Base-by-base conservation (phyloP, 1,140 invertebrate species). In the Lethrus apterus region DNA sequence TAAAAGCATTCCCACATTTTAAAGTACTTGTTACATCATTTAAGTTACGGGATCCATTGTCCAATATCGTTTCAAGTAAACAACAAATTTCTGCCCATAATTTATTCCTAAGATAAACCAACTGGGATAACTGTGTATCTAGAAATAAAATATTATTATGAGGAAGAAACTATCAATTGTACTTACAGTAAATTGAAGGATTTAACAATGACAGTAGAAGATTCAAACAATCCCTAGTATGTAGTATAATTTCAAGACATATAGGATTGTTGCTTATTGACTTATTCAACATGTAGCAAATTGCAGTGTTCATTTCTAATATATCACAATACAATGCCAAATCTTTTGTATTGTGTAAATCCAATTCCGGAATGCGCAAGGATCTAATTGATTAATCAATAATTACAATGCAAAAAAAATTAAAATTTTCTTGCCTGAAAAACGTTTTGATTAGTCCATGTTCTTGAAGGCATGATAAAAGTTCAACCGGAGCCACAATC, bases 301-400 rank as follows among this genome's bases (percentile, higher is more conserved):
- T 62, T 33, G 50, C 59, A 1, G 62, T 60, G 46, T 72, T 70
- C 72, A 77, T 75, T 57, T 73, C 67, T 21, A 76, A 49, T 20
- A 71, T 49, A 30, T 72, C 71, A 35, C 56, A 62, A 48, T 71
- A 73, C 14, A 69, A 56, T 2, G 60, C 51, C 2, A 71, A 47
- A 53, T 60, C 58, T 43, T 55, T 63, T 11, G 63, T 62, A 31
- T 46, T 55, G 20, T 56, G 54, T 1, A 64, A 53, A 41, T 54
- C 51, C 23, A 63, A 56, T 10, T 62, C 60, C 42, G 71, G 61
- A 13, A 47, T 32, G 36, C 46, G 53, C 11, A 63, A 17, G 46
- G 66, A 70, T 17, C 70, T 72, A 50, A 50, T 48, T 60, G 8
- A 2, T 26, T 14, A 20, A 4, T 19, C n/a, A 26, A 31, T 35